These are phyloP conservation scores for Octodon degus DNA, from an alignment of 2,113 vertebrate genomes.

Conservation along the genomic window DNA sequence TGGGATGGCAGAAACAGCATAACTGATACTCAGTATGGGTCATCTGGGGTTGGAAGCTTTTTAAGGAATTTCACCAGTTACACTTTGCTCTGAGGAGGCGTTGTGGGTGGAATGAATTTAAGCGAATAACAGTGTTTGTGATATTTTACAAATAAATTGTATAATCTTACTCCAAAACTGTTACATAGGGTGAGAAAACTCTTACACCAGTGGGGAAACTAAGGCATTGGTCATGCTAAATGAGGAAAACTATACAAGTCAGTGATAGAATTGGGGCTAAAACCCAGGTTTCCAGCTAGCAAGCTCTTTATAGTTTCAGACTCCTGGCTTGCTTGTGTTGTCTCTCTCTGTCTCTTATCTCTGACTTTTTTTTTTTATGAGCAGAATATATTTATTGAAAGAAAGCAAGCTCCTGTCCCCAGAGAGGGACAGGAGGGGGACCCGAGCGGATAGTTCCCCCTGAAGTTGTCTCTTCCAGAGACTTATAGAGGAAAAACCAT, in stretches of 20 bases:
- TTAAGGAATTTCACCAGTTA: background rate
- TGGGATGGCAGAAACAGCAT: background rate
- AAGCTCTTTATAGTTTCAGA: background rate
- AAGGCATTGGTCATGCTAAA: too few relatives aligned
- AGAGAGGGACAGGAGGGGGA: too few relatives aligned
- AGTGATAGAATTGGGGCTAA: background rate
- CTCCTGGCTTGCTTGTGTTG: background rate
- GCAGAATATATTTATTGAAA: too few relatives aligned
- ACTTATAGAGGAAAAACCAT: too few relatives aligned
- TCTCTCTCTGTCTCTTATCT: background rate
- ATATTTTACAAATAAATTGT: background rate
- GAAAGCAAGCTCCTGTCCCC: too few relatives aligned
- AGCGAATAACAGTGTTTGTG: background rate
- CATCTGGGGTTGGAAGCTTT: background rate
- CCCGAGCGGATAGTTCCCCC: too few relatives aligned
- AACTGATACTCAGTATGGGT: background rate
- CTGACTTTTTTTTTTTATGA: too few relatives aligned
- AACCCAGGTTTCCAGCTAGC: background rate
- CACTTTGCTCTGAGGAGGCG: background rate
- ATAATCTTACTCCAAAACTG: background rate
- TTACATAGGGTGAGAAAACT: background rate
- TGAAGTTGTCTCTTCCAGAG: too few relatives aligned
- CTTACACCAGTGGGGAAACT: background rate
- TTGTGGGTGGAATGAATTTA: background rate
- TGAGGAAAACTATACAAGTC: background rate